These are phyloP conservation scores for Budorcas taxicolor DNA, from an alignment of 2,113 vertebrate genomes.

Conservation along the genomic window DNA sequence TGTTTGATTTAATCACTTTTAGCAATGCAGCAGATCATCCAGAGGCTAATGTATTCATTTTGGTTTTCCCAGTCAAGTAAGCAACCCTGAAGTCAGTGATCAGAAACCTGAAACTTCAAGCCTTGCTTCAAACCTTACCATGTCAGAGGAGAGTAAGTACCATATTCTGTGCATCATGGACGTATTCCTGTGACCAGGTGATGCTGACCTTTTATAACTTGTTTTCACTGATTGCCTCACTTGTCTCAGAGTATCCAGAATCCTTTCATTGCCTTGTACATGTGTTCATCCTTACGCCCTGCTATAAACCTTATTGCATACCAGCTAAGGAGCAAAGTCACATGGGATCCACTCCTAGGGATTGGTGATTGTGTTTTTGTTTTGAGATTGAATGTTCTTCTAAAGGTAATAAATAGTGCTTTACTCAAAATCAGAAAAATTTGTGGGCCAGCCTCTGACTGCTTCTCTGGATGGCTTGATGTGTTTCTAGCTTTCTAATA, in stretches of 20 bases:
- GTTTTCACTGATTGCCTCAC: neutral
- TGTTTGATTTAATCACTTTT: neutral
- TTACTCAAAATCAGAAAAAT: constrained; percentile 19
- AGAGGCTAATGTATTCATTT: constrained; percentile 37
- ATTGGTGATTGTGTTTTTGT: constrained; percentile 24
- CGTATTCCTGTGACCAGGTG: neutral
- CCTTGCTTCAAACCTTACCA: constrained; percentile 80
- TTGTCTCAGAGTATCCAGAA: constrained; percentile 2
- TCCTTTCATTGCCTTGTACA: neutral
- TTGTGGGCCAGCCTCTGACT: neutral
- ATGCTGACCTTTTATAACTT: neutral
- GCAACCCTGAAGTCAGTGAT: constrained; percentile 77
- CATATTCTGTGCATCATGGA: neutral
- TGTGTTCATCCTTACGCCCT: neutral
- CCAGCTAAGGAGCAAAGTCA: neutral
- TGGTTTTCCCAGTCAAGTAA: constrained; percentile 80
- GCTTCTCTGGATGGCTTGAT: neutral
- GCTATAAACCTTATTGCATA: neutral
- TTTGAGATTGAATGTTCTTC: constrained; percentile 4
- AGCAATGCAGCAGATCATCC: neutral
- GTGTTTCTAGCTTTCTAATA: neutral
- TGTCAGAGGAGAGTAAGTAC: constrained; percentile 85
- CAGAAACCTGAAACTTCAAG: constrained; percentile 82
- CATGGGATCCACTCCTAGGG: neutral
- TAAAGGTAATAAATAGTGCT: constrained; percentile 25